These are phyloP conservation scores for Muscicapa striata DNA, from an alignment of 2,797 vertebrate genomes.

Conservation along the genomic window DNA sequence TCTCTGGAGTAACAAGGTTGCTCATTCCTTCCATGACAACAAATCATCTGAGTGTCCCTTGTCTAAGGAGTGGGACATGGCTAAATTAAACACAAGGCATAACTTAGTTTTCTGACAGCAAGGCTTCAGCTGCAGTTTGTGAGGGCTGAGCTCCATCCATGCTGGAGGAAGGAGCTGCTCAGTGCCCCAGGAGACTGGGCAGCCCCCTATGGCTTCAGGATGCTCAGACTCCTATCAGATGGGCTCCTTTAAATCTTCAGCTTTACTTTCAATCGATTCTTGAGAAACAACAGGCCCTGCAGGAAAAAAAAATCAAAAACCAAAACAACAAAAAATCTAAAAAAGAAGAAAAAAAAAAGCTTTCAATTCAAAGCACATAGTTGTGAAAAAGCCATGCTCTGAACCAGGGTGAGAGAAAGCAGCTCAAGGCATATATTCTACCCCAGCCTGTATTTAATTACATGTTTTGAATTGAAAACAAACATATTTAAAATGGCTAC, in stretches of 20 bases:
- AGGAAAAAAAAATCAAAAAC: not conserved
- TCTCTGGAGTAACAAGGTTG: not conserved
- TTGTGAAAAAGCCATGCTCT: constrained; percentile 51
- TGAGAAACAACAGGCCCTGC: constrained; percentile 18
- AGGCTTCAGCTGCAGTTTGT: not conserved
- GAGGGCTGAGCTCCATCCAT: accelerated
- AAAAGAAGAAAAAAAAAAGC: not conserved
- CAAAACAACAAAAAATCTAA: too few species aligned
- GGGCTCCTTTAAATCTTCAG: not conserved
- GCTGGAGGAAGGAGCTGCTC: not conserved
- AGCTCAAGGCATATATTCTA: constrained; percentile 62
- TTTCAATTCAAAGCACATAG: constrained; percentile 56
- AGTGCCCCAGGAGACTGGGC: not conserved
- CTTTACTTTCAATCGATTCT: constrained; percentile 24
- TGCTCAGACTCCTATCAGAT: not conserved
- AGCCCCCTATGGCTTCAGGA: not conserved
- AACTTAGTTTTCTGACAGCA: not conserved
- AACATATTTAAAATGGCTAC: constrained; percentile 63
- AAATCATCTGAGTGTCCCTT: not conserved
- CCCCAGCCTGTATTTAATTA: constrained; percentile 66
- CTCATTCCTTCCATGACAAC: not conserved
- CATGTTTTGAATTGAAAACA: constrained; percentile 70
- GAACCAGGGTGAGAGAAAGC: constrained; percentile 36
- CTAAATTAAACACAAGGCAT: not conserved
- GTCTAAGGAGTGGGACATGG: not conserved